A percentile compares a stretch with the other conserved stretches of the same genome.
These are phyloP conservation scores for Amblyornis subalaris DNA, from an alignment of 2,113 vertebrate genomes.

Conservation along the genomic window DNA sequence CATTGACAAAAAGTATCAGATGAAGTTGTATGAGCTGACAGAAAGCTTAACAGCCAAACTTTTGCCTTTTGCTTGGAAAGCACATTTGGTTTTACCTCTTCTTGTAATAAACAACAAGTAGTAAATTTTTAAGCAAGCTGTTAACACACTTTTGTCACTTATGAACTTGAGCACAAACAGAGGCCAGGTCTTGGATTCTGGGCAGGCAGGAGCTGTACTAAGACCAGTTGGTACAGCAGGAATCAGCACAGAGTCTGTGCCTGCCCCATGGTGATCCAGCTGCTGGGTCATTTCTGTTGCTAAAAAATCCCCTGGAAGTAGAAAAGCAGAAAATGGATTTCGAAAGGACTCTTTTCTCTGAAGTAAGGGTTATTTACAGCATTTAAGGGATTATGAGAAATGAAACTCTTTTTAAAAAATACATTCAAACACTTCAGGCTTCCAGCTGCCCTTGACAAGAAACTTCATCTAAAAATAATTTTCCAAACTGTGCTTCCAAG, in stretches of 20 bases:
- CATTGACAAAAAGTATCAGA: not conserved
- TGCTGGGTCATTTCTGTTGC: not conserved
- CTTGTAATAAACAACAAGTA: not conserved
- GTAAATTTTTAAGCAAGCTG: not conserved
- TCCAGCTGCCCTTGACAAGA: slow-evolving; percentile 38
- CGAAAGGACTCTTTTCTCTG: not conserved
- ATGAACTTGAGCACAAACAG: not conserved
- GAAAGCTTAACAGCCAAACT: not conserved
- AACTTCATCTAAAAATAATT: slow-evolving; percentile 48
- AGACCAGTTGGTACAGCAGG: not conserved
- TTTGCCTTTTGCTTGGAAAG: not conserved
- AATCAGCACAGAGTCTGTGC: not conserved
- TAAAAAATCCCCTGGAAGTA: not conserved
- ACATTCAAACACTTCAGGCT: not conserved
- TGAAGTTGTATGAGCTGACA: not conserved
- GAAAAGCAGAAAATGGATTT: slow-evolving; percentile 20
- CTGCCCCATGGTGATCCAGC: not conserved
- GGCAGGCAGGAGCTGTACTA: not conserved
- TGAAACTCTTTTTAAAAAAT: slow-evolving; percentile 6
- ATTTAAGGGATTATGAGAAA: slow-evolving; percentile 35
- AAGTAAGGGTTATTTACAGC: slow-evolving; percentile 13
- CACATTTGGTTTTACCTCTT: not conserved
- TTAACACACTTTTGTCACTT: not conserved
- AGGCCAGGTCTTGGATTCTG: not conserved
- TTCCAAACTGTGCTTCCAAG: slow-evolving; percentile 46